These are phyloP conservation scores for Lamprologus tigripictilis DNA, from an alignment of 2,113 vertebrate genomes.

Conservation along the genomic window DNA sequence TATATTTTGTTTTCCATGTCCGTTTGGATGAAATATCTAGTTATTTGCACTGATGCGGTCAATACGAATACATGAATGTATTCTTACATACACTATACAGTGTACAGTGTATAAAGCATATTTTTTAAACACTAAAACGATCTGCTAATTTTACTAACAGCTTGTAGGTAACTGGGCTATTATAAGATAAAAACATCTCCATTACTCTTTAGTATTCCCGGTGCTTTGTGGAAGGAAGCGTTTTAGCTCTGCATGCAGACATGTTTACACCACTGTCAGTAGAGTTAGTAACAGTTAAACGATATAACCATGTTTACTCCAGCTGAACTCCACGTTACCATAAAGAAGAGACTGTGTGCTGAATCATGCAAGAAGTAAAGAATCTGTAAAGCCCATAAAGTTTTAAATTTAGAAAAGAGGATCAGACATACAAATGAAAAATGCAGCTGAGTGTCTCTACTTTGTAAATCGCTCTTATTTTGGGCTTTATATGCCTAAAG, in stretches of 20 bases:
- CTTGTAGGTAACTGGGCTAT: constrained; percentile 1
- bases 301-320: constrained; percentile 8
- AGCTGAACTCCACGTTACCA: not conserved
- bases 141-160: constrained; percentile 24
- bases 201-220: not conserved
- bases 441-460: not conserved
- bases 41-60: constrained; percentile 62
- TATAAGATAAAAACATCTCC: not conserved
- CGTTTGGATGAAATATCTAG: constrained; percentile 37
- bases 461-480: not conserved
- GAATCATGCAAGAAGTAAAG: not conserved
- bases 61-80: constrained; percentile 42
- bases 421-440: not conserved
- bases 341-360: not conserved
- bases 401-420: not conserved
- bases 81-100: constrained; percentile 25
- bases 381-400: not conserved
- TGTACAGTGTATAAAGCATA: constrained; percentile 47
- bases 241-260: constrained; percentile 39
- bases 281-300: constrained; percentile 5
- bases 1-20: constrained; percentile 36
- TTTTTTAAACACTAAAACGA: constrained; percentile 43
- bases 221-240: constrained; percentile 21
- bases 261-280: constrained; percentile 13
- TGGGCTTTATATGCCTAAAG: not conserved